Evolutionary conservation across 2,888 invertebrate genomes (phyloP), one percentile per base, ranked within the genome.

Genomic region (Spatulosminthurus flaviceps): DNA sequence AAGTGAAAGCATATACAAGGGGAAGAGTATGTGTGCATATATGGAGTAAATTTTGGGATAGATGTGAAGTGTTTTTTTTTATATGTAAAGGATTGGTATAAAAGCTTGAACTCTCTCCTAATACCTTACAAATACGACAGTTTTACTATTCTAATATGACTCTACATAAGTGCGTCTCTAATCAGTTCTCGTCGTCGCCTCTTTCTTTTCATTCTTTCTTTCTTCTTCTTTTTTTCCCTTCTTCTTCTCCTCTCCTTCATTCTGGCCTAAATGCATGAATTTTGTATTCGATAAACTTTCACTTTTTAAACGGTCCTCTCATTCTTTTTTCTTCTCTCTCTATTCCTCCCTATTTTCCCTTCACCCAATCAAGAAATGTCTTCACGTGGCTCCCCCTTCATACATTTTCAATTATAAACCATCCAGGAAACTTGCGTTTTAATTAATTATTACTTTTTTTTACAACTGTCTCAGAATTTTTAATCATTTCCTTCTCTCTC

Each of bases 241-340:
- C n/a, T n/a, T n/a, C n/a, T 41, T 79, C 51, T 51, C 51, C 16
- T 51, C 51, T 51, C 51, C 16, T 51, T 51, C 51, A 51, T 79
- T 71, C 71, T 78, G 78, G 75, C 60, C 80, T 43, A 78, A 78
- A 75, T 75, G 78, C 76, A 78, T 80, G 78, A 78, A 67, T 80
- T 79, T 78, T 78, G 76, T 80, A 80, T 78, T 78, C 78, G 80
- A 80, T 80, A 77, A 80, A 78, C 78, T 80, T 75, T 80, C 41
- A 34, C 34, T 41, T 28, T 69, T 70, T 70, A 51, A 51, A 51
- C 51, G 51, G 51, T 51, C 51, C 16, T 51, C 51, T 13, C 51
- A 19, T 51, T n/a, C n/a, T 51, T 51, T 51, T 16, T n/a, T 16
- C 16, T 19, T 16, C n/a, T 51, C 51, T 16, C n/a, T 51, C 41